A percentile compares a stretch with the other conserved stretches of the same genome.
Evolutionary conservation across 2,797 vertebrate species (phyloP).

Genomic region (Myioborus melanocephalus): DNA sequence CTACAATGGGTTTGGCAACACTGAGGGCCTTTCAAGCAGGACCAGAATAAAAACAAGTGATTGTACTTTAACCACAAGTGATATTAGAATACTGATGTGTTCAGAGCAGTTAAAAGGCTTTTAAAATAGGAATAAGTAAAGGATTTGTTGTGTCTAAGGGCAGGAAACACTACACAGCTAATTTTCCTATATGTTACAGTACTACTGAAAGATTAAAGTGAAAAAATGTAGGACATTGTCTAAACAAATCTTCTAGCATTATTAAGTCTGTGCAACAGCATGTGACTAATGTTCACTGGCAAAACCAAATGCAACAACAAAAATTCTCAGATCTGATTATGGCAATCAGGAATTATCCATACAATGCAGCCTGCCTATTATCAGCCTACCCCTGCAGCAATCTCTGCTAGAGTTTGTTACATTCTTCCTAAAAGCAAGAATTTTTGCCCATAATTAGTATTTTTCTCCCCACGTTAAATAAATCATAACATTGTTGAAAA

Average conservation of each 20-base stretch:
- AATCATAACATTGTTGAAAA: neutral
- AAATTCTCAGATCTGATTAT: conserved; percentile 3
- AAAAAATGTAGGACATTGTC: neutral
- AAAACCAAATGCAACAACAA: conserved; percentile 10
- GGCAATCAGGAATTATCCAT: conserved; percentile 21
- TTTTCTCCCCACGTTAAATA: neutral
- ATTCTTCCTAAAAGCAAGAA: neutral
- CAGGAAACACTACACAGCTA: neutral
- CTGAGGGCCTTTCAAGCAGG: neutral
- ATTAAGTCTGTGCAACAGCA: conserved; percentile 23
- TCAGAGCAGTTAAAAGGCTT: neutral
- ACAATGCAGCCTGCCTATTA: neutral
- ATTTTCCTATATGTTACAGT: neutral
- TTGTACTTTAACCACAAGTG: neutral
- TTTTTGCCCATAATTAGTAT: neutral
- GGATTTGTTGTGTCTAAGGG: neutral
- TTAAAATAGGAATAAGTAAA: neutral
- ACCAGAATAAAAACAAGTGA: neutral
- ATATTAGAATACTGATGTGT: neutral
- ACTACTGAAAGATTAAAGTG: neutral
- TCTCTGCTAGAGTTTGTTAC: neutral
- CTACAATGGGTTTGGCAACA: neutral
- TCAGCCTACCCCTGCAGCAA: conserved; percentile 7
- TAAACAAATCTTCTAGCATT: conserved; percentile 24
- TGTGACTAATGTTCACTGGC: conserved; percentile 30